phyloP scores from a whole-genome alignment of 2,888 invertebrate species.

The Dasypogon diadema region DNA sequence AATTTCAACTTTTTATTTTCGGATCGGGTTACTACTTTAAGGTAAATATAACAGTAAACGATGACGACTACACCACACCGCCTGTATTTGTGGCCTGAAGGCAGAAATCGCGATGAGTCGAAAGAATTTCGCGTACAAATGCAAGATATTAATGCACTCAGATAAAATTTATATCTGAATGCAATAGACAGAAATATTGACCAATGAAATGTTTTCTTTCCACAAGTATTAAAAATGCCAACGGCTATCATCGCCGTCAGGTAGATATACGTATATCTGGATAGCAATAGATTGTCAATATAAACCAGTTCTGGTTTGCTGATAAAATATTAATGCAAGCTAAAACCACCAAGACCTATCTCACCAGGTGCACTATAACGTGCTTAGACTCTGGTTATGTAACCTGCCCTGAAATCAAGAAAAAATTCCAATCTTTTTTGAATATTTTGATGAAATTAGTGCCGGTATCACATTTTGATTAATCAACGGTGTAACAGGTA shows the following conservation, averaged over 20 bases:
- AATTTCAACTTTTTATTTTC: conserved; percentile 15
- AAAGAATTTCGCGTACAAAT: conserved; percentile 4
- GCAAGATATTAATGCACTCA: background rate
- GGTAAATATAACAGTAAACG: conserved; percentile 19
- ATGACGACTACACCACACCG: background rate
- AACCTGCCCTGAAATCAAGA: background rate
- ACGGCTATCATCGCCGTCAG: background rate
- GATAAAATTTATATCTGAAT: background rate
- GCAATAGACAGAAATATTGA: background rate
- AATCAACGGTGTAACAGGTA: background rate
- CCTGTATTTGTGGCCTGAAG: background rate
- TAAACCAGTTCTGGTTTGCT: background rate
- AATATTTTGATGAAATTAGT: background rate
- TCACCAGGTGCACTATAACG: background rate
- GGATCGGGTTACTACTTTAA: background rate
- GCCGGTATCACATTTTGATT: background rate
- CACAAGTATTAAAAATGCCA: background rate
- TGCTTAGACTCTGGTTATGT: background rate
- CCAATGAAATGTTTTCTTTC: background rate
- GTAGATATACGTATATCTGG: background rate
- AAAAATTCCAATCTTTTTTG: background rate
- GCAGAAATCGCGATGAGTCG: conserved; percentile 9
- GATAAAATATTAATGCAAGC: conserved; percentile 6
- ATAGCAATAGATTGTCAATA: background rate
- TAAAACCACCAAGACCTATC: background rate